Conservation (phyloP, 2,113 vertebrate genomes). For the Hippocampus barbouri region DNA sequence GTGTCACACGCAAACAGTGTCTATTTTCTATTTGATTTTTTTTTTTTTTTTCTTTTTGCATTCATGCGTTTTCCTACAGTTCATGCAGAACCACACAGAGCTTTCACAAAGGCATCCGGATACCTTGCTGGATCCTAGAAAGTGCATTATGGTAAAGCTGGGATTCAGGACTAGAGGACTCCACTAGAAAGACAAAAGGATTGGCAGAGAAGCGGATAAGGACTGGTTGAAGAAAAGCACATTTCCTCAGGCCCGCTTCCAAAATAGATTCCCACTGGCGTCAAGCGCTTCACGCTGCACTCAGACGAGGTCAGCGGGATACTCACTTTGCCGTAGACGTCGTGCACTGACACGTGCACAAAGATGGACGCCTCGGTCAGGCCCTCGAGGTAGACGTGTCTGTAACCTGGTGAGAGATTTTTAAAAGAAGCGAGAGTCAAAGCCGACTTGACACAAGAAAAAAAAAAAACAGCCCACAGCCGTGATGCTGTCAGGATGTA, state of each 20-base stretch:
- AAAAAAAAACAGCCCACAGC: slow-evolving; percentile 7
- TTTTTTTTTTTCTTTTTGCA: not conserved
- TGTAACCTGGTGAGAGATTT: slow-evolving; percentile 79
- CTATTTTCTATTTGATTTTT: not conserved
- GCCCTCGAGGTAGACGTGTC: slow-evolving; percentile 94
- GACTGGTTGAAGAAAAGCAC: slow-evolving; percentile 17
- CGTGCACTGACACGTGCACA: slow-evolving; percentile 92
- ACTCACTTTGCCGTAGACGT: slow-evolving; percentile 94
- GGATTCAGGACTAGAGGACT: slow-evolving; percentile 98
- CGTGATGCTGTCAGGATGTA: not conserved
- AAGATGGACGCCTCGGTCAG: slow-evolving; percentile 96
- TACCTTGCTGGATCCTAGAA: slow-evolving; percentile 99
- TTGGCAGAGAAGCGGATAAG: slow-evolving; percentile 52
- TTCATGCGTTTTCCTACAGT: slow-evolving; percentile 57
- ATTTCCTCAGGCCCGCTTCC: slow-evolving; percentile 9
- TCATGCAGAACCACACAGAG: slow-evolving; percentile 75
- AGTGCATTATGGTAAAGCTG: slow-evolving; percentile 99
- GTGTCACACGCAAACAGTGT: slow-evolving; percentile 35
- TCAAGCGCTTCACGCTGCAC: not conserved
- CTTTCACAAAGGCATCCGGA: slow-evolving; percentile 48
- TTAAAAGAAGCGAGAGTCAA: slow-evolving; percentile 15
- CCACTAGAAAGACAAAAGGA: slow-evolving; percentile 86
- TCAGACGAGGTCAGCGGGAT: not conserved
- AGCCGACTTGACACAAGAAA: slow-evolving; percentile 17
- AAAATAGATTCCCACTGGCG: slow-evolving; percentile 6